These are phyloP conservation scores for Ctena decussata DNA, from an alignment of 2,888 invertebrate genomes.

Conservation along the genomic window DNA sequence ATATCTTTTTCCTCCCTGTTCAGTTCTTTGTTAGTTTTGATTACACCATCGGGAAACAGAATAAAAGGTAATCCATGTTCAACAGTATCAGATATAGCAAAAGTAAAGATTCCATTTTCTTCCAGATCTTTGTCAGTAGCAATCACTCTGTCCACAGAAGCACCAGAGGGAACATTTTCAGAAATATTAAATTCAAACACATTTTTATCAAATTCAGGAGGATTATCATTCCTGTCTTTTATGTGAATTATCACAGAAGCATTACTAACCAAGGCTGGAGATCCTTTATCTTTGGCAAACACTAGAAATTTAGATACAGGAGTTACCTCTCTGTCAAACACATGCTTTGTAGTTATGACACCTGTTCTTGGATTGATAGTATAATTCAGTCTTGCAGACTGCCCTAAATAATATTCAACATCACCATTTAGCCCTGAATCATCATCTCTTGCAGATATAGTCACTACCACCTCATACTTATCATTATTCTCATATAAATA, in stretches of 20 bases:
- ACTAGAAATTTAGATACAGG: slow-evolving; percentile 69
- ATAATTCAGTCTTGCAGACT: slow-evolving; percentile 90
- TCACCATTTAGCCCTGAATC: slow-evolving; percentile 76
- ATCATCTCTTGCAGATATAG: slow-evolving; percentile 94
- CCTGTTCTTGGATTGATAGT: slow-evolving; percentile 68
- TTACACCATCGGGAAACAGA: slow-evolving; percentile 68
- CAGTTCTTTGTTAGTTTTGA: slow-evolving; percentile 62
- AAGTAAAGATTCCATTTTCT: slow-evolving; percentile 69
- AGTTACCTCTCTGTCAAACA: slow-evolving; percentile 75
- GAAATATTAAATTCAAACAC: slow-evolving; percentile 73
- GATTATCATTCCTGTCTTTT: slow-evolving; percentile 78
- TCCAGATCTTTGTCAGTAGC: slow-evolving; percentile 76
- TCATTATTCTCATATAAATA: slow-evolving; percentile 73
- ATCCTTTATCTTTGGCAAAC: slow-evolving; percentile 74
- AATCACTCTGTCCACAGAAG: slow-evolving; percentile 70
- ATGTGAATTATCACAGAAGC: slow-evolving; percentile 73
- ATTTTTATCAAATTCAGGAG: slow-evolving; percentile 72
- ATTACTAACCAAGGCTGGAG: slow-evolving; percentile 70
- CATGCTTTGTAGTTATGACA: slow-evolving; percentile 68
- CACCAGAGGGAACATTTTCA: slow-evolving; percentile 70
- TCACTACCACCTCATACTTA: slow-evolving; percentile 89
- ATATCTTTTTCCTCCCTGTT: slow-evolving; percentile 63
- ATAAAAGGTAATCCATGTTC: slow-evolving; percentile 74
- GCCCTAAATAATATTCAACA: slow-evolving; percentile 69
- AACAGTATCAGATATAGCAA: slow-evolving; percentile 51